A percentile compares a stretch with the other conserved stretches of the same genome.
Conservation (phyloP, 2,113 vertebrate genomes). For the Tenebrosternarchus preto region DNA sequence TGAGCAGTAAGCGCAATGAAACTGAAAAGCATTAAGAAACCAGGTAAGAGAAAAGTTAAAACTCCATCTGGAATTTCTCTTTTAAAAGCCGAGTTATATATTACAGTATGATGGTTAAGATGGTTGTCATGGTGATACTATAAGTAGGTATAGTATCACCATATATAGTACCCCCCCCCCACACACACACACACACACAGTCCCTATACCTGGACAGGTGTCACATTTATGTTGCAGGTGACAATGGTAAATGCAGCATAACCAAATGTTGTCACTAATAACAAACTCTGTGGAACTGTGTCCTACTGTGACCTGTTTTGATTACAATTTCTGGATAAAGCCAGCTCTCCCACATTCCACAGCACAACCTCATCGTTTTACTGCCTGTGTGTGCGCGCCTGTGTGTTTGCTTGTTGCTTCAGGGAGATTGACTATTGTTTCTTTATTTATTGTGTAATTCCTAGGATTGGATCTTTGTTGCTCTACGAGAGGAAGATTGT, state of each 20-base stretch:
- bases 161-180: too few relatives aligned
- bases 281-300: not conserved
- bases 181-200: too few relatives aligned
- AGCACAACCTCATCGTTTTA: conserved; percentile 32
- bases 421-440: not conserved
- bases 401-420: too few relatives aligned
- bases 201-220: too few relatives aligned
- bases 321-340: conserved; percentile 1
- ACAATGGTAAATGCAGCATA: too few relatives aligned
- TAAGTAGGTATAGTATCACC: not conserved
- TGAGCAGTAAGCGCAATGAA: conserved; percentile 66
- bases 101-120: too few relatives aligned
- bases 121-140: not conserved
- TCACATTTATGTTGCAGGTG: too few relatives aligned
- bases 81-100: too few relatives aligned
- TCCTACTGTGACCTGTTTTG: not conserved
- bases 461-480: not conserved
- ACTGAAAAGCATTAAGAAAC: conserved; percentile 70
- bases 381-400: not conserved
- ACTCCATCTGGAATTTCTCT: too few relatives aligned
- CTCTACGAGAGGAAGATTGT: not conserved
- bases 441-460: not conserved
- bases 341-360: conserved; percentile 51
- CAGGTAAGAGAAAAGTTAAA: conserved; percentile 69
- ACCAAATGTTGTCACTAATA: not conserved